Base-by-base conservation (phyloP, 2,888 invertebrate genomes). In the Eledone cirrhosa region DNA sequence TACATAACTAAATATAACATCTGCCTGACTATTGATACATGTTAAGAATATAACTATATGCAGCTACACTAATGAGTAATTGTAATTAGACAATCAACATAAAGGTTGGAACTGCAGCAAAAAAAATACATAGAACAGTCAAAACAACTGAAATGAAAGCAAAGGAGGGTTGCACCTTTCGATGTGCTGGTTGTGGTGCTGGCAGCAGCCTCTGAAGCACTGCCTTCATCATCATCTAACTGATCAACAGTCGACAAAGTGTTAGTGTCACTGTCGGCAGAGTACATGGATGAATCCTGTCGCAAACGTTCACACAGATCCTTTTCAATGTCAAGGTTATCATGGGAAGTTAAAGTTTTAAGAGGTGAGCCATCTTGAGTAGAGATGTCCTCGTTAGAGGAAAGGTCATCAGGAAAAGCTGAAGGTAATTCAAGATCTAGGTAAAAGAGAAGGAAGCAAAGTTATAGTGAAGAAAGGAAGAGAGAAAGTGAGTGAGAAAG, bases 391-490 rank as follows among this genome's bases (percentile, higher is more conserved):
- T 72, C 72, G 31, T 31, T 41, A n/a, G 41, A 29, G 22, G 72
- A 72, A 22, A 72, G 41, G 33, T 72, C 72, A 27, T 72, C 72
- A 19, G 72, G 41, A 31, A 41, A 72, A 31, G 72, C 72, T 41
- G 72, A 72, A 14, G 72, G 72, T 29, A 76, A 48, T 76, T 76
- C 76, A 76, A 76, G 76, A 47, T 47, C 76, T 76, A 48, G 24
- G 74, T 27, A 31, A 67, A 27, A 67, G 67, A 67, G 31, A 67
- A 14, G 31, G 27, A 67, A 27, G 31, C 27, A 31, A n/a, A 0
- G 22, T n/a, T n/a, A 33, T 11, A 27, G 19, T 22, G 33, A 13
- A 69, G 11, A 19, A 72, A n/a, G 22, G n/a, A 13, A 41, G 31
- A 27, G 31, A 67, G 14, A 14, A 65, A 27, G 27, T 29, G 8